Evolutionary conservation across 2,113 vertebrate genomes (phyloP).

Genomic region (Ivindomyrus marchei): DNA sequence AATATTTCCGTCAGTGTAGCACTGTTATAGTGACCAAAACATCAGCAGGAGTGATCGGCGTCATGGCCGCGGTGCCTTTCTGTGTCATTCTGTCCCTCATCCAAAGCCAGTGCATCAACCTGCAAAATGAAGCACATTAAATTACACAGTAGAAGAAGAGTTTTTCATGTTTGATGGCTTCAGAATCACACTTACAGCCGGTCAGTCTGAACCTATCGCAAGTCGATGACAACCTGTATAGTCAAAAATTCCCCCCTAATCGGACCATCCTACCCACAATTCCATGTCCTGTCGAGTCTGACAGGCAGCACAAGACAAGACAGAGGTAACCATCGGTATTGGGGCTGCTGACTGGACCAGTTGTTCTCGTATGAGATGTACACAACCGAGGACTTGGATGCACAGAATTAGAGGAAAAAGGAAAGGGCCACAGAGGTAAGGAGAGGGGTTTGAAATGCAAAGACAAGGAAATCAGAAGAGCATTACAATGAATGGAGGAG

Average conservation of each 20-base stretch:
- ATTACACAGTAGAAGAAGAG: not conserved
- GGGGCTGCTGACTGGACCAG: not conserved
- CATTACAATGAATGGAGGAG: not conserved
- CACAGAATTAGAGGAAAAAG: not conserved
- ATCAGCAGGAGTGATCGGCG: not conserved
- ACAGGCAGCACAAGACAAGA: not conserved
- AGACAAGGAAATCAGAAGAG: not conserved
- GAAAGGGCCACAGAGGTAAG: not conserved
- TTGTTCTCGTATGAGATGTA: not conserved
- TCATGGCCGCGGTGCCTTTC: not conserved
- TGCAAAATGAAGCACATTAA: not conserved
- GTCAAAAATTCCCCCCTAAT: not conserved
- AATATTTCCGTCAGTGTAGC: not conserved
- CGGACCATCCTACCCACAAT: not conserved
- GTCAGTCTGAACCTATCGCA: not conserved
- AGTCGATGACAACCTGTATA: not conserved
- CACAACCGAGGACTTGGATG: not conserved
- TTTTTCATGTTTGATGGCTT: not conserved
- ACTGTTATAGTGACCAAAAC: not conserved
- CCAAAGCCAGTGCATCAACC: not conserved
- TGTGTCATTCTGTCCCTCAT: not conserved
- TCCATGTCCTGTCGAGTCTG: not conserved
- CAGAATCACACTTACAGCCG: not conserved
- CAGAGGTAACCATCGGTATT: not conserved
- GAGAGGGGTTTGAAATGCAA: not conserved